Percentiles rank a stretch among this genome's conserved stretches.
Conservation (phyloP, 2,888 invertebrate genomes). For the Hetaerina titia region DNA sequence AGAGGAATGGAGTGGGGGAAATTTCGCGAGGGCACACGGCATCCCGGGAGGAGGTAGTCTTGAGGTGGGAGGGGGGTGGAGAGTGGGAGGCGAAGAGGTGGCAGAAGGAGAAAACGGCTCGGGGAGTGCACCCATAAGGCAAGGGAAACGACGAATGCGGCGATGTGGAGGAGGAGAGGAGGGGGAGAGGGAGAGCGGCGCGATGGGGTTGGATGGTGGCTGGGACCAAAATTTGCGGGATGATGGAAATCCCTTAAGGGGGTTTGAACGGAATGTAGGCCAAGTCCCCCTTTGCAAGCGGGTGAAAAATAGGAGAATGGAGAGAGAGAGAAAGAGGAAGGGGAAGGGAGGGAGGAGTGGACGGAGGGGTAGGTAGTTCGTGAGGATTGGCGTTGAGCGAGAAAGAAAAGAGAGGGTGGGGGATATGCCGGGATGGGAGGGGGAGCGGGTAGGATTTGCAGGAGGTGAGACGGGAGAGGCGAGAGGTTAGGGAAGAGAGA, state of each 20-base stretch:
- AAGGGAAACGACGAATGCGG: background rate
- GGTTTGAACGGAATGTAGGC: slow-evolving; percentile 58
- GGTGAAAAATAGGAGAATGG: slow-evolving; percentile 34
- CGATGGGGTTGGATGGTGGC: background rate
- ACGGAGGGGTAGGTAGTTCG: background rate
- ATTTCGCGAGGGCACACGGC: background rate
- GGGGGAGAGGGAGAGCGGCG: background rate
- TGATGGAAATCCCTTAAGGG: slow-evolving; percentile 63
- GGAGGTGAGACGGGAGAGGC: background rate
- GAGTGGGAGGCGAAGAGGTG: background rate
- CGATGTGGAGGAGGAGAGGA: background rate
- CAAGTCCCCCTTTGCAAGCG: slow-evolving; percentile 39
- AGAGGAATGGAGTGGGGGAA: background rate
- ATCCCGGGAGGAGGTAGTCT: background rate
- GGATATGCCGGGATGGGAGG: background rate
- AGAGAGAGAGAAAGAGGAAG: slow-evolving; percentile 19
- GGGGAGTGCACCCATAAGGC: too few species aligned
- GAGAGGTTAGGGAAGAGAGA: background rate
- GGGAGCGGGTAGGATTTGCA: background rate
- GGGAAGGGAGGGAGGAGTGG: background rate
- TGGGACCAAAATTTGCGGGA: slow-evolving; percentile 27
- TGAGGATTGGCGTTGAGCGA: slow-evolving; percentile 8
- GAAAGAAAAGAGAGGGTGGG: background rate
- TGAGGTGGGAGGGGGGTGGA: background rate
- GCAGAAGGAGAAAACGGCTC: background rate